phyloP scores from a whole-genome alignment of 2,113 vertebrate genomes.

The Ramphastos sulfuratus region DNA sequence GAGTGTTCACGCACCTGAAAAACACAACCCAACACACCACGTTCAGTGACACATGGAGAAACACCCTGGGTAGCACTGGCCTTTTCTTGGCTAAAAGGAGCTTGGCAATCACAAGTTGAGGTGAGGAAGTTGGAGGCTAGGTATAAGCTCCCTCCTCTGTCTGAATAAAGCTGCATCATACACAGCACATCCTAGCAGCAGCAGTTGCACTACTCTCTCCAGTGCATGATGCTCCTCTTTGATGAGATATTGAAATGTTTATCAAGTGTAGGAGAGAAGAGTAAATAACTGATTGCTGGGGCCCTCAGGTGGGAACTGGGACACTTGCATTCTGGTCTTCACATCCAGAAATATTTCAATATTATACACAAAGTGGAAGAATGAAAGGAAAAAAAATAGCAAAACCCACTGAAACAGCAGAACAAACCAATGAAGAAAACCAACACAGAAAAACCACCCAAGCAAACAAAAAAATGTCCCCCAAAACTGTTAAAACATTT shows the following conservation, averaged over 20 bases:
- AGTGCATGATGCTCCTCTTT: neutral
- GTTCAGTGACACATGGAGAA: accelerated
- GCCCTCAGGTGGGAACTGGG: neutral
- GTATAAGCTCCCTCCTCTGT: neutral
- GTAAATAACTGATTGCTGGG: neutral
- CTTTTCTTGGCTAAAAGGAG: neutral
- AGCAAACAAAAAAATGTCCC: neutral
- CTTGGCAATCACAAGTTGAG: neutral
- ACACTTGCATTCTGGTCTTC: neutral
- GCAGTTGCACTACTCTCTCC: too few species aligned
- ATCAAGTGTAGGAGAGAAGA: neutral
- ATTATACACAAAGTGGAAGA: neutral
- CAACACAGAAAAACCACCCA: too few species aligned
- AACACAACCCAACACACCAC: neutral
- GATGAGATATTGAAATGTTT: neutral
- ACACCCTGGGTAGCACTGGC: neutral
- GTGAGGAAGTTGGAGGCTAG: neutral
- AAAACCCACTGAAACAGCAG: neutral
- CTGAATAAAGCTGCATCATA: neutral
- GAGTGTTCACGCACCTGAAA: neutral
- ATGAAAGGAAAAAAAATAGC: neutral
- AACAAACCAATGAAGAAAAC: neutral
- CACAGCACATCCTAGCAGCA: neutral
- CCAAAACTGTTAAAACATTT: neutral
- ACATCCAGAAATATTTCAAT: neutral